Evolutionary conservation across 2,888 invertebrate genomes (phyloP).

Genomic region (Hetaerina titia): DNA sequence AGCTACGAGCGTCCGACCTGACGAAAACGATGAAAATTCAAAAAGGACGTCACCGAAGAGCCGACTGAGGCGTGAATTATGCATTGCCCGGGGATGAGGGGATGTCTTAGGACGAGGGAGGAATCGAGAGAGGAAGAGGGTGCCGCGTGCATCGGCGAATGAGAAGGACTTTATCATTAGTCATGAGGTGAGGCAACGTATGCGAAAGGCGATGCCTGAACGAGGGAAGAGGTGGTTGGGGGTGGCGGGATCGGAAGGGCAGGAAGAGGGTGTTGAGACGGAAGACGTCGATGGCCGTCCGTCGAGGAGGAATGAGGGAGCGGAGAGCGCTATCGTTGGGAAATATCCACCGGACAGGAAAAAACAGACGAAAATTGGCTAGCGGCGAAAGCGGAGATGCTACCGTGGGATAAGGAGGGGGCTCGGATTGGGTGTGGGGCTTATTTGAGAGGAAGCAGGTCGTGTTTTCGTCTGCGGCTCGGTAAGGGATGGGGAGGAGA

Average conservation of each 20-base stretch:
- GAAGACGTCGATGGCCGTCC: constrained; percentile 30
- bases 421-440: neutral
- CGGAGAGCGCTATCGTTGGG: neutral
- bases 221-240: neutral
- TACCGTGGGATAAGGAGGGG: neutral
- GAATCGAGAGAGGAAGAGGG: neutral
- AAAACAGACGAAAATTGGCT: neutral
- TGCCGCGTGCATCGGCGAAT: neutral
- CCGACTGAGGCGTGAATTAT: constrained; percentile 21
- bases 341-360: neutral
- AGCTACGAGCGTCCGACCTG: constrained; percentile 33
- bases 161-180: constrained; percentile 4
- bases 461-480: neutral
- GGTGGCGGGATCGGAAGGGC: constrained; percentile 7
- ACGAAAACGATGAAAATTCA: constrained; percentile 55
- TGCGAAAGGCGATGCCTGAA: constrained; percentile 35
- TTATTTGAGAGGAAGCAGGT: neutral
- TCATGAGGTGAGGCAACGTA: constrained; percentile 58
- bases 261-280: neutral
- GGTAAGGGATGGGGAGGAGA: neutral
- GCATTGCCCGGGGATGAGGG: neutral
- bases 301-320: neutral
- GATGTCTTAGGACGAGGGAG: neutral
- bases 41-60: constrained; percentile 26
- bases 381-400: constrained; percentile 23